Percentiles rank a stretch among this genome's conserved stretches.
phyloP scores from a whole-genome alignment of 2,113 vertebrate species.

The Corydoras maculifer region DNA sequence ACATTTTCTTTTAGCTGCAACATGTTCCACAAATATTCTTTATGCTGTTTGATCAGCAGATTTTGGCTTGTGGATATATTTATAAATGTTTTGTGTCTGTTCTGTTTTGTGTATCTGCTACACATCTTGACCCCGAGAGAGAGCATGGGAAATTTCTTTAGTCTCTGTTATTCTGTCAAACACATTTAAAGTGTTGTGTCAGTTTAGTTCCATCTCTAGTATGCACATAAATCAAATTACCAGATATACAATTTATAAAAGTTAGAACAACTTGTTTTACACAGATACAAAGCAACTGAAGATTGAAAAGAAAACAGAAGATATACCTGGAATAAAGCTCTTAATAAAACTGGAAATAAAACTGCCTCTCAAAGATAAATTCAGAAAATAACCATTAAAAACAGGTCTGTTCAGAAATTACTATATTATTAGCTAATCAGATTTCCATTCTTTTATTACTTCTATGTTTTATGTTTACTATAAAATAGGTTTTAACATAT shows the following conservation, averaged over 20 bases:
- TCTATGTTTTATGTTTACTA: no score
- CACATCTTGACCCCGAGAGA: background rate
- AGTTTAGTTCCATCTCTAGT: background rate
- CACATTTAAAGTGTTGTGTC: background rate
- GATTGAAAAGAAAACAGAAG: background rate
- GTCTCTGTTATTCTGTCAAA: background rate
- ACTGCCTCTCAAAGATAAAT: background rate
- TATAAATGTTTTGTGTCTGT: background rate
- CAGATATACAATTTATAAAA: background rate
- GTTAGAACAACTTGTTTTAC: background rate
- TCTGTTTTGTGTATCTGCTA: background rate
- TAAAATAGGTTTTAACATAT: background rate
- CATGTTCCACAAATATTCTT: background rate
- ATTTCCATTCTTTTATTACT: background rate
- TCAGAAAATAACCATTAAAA: background rate
- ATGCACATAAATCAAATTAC: background rate
- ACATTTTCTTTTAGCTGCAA: background rate
- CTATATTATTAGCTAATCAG: background rate
- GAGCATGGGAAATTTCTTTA: background rate
- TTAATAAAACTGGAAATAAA: no score
- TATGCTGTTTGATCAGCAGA: background rate
- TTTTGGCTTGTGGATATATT: background rate
- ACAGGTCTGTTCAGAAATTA: background rate
- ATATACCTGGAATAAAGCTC: background rate
- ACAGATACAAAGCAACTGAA: background rate